Conservation (phyloP, 2,113 vertebrate genomes). For the Antigone vipio region DNA sequence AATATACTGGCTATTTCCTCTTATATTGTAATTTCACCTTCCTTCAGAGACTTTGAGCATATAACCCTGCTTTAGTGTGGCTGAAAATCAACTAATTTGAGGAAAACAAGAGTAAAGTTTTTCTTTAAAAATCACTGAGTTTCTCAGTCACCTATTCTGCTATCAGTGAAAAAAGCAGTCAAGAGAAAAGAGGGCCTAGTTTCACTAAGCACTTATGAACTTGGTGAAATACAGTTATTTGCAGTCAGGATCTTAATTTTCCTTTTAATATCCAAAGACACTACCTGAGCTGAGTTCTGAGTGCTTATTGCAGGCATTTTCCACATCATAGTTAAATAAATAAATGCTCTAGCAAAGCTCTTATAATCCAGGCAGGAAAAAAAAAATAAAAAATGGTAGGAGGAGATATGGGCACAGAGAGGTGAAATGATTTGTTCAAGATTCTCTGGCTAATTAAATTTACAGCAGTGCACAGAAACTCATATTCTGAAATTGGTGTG, state of each 20-base stretch:
- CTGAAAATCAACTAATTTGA: background rate
- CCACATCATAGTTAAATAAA: background rate
- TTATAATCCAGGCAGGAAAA: background rate
- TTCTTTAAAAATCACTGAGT: background rate
- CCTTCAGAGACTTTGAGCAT: background rate
- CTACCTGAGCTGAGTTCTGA: background rate
- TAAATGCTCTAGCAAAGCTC: background rate
- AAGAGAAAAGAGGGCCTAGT: background rate
- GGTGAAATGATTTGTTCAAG: background rate
- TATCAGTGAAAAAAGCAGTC: background rate
- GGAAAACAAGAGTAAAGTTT: background rate
- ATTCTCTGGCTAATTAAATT: background rate
- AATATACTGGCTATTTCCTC: background rate
- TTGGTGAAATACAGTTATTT: background rate
- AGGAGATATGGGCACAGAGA: background rate
- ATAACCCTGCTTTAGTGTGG: background rate
- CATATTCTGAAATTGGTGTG: fast-evolving
- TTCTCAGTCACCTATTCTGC: background rate
- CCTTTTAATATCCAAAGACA: background rate
- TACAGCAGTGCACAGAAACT: background rate
- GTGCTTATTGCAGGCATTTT: background rate
- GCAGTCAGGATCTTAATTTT: background rate
- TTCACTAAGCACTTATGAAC: background rate
- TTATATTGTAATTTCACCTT: background rate
- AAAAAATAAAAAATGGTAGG: background rate